These are phyloP conservation scores for Hemistola chrysoprasaria DNA, from an alignment of 2,888 invertebrate species.

Conservation along the genomic window DNA sequence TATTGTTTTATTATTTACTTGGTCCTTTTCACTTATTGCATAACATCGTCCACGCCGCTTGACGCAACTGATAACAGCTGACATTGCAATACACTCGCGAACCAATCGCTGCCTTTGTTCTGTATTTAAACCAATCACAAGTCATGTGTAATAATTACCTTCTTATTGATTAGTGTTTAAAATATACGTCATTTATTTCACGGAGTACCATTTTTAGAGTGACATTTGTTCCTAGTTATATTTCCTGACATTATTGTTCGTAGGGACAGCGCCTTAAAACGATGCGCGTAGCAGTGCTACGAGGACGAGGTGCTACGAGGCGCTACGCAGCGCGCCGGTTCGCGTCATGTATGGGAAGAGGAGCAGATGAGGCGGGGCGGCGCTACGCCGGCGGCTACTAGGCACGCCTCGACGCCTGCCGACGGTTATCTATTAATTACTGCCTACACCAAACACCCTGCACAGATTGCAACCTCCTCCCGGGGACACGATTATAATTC, in stretches of 20 bases:
- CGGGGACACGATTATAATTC: constrained; percentile 8
- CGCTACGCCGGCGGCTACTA: constrained; percentile 46
- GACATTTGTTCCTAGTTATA: no score
- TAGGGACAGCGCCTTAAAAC: constrained; percentile 6
- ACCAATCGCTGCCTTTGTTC: no score
- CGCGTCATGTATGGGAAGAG: constrained; percentile 47
- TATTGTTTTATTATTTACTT: no score
- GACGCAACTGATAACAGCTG: no score
- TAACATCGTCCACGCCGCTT: no score
- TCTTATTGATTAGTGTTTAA: no score
- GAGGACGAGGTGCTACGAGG: constrained; percentile 6
- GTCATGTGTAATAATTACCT: no score
- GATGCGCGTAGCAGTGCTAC: constrained; percentile 16
- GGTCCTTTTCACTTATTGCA: no score
- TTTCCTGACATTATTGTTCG: not conserved
- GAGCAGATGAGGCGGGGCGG: constrained; percentile 53
- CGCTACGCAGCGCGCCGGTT: constrained; percentile 10
- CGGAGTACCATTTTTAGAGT: no score
- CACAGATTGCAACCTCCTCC: not conserved
- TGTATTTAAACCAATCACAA: no score
- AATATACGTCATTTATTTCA: no score
- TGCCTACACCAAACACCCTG: constrained; percentile 12
- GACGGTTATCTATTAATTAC: constrained; percentile 29
- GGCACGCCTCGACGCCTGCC: constrained; percentile 67
- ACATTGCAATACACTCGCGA: no score